A percentile compares a stretch with the other conserved stretches of the same genome.
Conservation (phyloP, 2,888 invertebrate species). For the Uloborus plumipes region DNA sequence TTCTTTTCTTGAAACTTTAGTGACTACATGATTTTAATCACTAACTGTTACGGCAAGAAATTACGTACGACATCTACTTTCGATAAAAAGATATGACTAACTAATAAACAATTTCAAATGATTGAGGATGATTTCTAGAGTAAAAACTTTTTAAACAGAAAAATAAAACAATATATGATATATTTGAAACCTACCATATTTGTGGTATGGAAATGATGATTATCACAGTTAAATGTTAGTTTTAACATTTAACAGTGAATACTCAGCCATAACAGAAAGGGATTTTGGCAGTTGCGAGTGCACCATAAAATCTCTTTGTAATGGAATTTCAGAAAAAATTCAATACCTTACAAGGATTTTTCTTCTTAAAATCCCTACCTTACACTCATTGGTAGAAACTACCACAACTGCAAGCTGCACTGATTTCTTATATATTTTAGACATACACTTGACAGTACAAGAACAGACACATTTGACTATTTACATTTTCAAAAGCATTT, state of each 20-base stretch:
- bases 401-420: conserved; percentile 52
- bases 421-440: conserved; percentile 54
- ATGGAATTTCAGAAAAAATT: conserved; percentile 5
- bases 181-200: conserved; percentile 9
- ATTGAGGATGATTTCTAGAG: conserved; percentile 18
- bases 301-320: conserved; percentile 23
- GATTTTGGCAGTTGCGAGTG: conserved; percentile 29
- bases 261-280: conserved; percentile 26
- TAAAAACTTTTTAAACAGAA: conserved; percentile 2
- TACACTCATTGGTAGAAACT: conserved; percentile 21
- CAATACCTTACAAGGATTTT: conserved; percentile 11
- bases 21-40: too few species aligned
- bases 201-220: conserved; percentile 52
- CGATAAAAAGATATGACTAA: too few species aligned
- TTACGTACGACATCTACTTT: too few species aligned
- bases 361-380: conserved; percentile 23
- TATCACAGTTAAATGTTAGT: conserved; percentile 63
- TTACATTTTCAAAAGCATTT: conserved; percentile 44
- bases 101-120: neutral
- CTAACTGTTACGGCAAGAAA: too few species aligned
- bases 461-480: conserved; percentile 60
- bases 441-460: conserved; percentile 51
- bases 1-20: neutral
- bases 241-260: conserved; percentile 61
- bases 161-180: conserved; percentile 6